phyloP scores from a whole-genome alignment of 2,113 vertebrate genomes.

The Panthera tigris region DNA sequence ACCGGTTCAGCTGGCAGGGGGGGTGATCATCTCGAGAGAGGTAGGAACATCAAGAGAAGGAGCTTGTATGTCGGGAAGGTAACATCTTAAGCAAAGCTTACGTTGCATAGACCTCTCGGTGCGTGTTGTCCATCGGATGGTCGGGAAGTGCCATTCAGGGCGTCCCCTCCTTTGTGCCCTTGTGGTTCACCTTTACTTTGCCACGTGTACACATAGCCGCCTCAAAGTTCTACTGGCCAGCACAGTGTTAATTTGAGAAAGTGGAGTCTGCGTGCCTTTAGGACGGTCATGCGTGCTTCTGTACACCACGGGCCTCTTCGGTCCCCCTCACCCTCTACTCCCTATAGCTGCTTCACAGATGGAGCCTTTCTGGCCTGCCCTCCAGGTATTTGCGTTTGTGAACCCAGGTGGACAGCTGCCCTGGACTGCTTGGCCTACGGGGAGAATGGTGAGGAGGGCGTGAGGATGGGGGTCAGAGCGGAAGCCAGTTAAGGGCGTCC shows the following conservation, averaged over 20 bases:
- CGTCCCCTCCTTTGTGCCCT: background rate
- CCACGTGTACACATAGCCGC: background rate
- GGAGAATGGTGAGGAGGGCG: background rate
- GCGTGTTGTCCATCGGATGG: background rate
- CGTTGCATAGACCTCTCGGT: background rate
- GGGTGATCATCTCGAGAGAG: background rate
- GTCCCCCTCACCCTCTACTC: background rate
- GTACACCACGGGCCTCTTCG: rapidly evolving
- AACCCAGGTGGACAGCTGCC: background rate
- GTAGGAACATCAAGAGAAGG: background rate
- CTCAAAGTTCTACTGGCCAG: background rate
- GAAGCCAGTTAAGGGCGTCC: background rate
- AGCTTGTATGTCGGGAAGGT: background rate
- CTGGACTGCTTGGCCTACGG: background rate
- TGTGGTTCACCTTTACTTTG: background rate
- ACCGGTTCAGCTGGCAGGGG: background rate
- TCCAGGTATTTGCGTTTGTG: background rate
- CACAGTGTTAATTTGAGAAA: background rate
- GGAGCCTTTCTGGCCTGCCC: background rate
- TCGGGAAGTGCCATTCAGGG: background rate
- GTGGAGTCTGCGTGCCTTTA: background rate
- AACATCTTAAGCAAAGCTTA: background rate
- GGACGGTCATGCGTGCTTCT: rapidly evolving
- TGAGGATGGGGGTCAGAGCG: background rate
- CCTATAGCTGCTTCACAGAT: too few relatives aligned